A percentile compares a stretch with the other conserved stretches of the same genome.
Conservation (phyloP, 2,888 invertebrate species). For the Chrysolina haemoptera region DNA sequence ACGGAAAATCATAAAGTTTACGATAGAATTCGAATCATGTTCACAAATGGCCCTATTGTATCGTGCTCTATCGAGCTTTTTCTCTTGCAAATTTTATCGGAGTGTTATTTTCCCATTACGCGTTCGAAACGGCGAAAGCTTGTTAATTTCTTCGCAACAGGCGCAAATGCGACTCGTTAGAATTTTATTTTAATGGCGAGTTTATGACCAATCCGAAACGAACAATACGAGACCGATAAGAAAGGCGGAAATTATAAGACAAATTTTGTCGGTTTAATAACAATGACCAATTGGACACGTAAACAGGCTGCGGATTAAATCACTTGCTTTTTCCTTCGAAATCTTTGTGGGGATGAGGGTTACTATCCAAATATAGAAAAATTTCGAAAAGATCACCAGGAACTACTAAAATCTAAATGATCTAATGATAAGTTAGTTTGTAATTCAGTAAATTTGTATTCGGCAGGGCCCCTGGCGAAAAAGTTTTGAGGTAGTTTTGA, state of each 20-base stretch:
- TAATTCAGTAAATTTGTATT: too few species aligned
- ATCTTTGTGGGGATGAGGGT: neutral
- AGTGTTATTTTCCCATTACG: constrained; percentile 35
- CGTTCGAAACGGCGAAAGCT: constrained; percentile 32
- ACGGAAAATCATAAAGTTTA: neutral
- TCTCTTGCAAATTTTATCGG: constrained; percentile 27
- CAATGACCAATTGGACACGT: constrained; percentile 39
- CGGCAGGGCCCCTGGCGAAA: too few species aligned
- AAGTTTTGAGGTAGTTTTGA: too few species aligned
- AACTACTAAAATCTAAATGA: too few species aligned
- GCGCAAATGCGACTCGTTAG: constrained; percentile 35
- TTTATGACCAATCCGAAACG: constrained; percentile 35
- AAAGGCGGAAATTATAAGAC: constrained; percentile 39
- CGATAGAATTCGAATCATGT: constrained; percentile 20
- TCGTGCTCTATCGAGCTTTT: constrained; percentile 31
- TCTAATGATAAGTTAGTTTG: too few species aligned
- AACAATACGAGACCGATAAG: constrained; percentile 37
- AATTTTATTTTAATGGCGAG: constrained; percentile 38
- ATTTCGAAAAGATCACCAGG: too few species aligned
- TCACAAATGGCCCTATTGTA: constrained; percentile 32
- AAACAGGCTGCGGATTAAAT: constrained; percentile 36
- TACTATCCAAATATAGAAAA: neutral
- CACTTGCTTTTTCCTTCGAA: constrained; percentile 30
- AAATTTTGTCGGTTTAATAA: constrained; percentile 34
- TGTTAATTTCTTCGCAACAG: constrained; percentile 37